Evolutionary conservation across 2,888 invertebrate species (phyloP).

Genomic region (Hemistola chrysoprasaria): DNA sequence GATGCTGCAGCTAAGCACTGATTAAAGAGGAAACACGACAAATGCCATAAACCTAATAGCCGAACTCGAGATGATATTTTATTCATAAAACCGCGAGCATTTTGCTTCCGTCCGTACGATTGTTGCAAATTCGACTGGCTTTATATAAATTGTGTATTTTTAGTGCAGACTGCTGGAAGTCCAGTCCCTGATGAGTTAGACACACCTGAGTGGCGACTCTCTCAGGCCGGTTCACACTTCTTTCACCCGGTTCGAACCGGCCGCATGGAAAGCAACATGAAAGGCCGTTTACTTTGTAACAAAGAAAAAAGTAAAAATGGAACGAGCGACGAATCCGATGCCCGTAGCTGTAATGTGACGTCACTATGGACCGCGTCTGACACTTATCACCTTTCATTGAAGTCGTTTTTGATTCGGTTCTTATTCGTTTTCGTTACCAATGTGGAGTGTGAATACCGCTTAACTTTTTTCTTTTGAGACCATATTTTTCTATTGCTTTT

Average conservation of each 20-base stretch:
- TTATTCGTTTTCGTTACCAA: too few species aligned
- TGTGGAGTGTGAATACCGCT: conserved; percentile 1
- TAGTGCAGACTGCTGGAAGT: conserved; percentile 64
- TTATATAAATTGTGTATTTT: conserved; percentile 48
- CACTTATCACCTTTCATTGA: too few species aligned
- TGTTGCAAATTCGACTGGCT: conserved; percentile 30
- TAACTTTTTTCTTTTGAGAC: background rate
- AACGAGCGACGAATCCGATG: conserved; percentile 40
- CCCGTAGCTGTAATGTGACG: conserved; percentile 33
- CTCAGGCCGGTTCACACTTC: conserved; percentile 72
- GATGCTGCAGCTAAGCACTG: conserved; percentile 3
- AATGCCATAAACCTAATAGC: conserved; percentile 32
- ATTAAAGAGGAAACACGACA: conserved; percentile 23
- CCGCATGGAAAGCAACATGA: conserved; percentile 75
- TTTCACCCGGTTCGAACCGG: conserved; percentile 66
- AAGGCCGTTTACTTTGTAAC: conserved; percentile 65
- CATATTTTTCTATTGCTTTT: conserved; percentile 2
- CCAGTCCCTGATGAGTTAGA: conserved; percentile 53
- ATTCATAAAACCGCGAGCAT: conserved; percentile 30
- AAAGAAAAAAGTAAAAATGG: conserved; percentile 55
- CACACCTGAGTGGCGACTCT: conserved; percentile 70
- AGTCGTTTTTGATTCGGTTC: too few species aligned
- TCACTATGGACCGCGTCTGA: conserved; percentile 13
- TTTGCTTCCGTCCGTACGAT: conserved; percentile 33
- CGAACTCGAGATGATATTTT: conserved; percentile 30